These are phyloP conservation scores for Tamandua tetradactyla DNA, from an alignment of 2,797 vertebrate species.

Conservation along the genomic window DNA sequence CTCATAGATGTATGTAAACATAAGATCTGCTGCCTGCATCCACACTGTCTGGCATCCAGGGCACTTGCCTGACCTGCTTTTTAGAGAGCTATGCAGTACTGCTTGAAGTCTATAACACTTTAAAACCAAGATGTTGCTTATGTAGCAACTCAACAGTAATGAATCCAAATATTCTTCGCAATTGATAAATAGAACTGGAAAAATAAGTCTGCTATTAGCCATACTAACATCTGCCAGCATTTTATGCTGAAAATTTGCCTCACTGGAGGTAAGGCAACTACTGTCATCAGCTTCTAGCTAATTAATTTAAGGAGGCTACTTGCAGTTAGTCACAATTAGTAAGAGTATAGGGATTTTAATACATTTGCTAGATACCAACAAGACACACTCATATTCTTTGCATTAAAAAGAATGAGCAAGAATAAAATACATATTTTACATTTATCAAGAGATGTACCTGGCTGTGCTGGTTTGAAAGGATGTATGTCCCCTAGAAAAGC, in stretches of 20 bases:
- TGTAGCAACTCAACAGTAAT: background rate
- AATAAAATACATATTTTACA: slow-evolving; percentile 50
- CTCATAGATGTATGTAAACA: background rate
- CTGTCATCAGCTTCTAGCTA: slow-evolving; percentile 43
- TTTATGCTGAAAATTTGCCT: slow-evolving; percentile 48
- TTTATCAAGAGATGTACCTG: background rate
- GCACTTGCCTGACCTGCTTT: background rate
- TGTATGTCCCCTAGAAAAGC: too few relatives aligned
- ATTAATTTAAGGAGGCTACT: slow-evolving; percentile 59
- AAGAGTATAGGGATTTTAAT: background rate
- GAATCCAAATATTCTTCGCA: slow-evolving; percentile 28
- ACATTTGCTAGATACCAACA: background rate
- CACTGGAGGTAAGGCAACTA: slow-evolving; percentile 9
- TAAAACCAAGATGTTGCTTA: background rate
- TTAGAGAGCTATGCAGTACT: background rate
- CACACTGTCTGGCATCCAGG: background rate
- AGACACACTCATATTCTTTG: background rate
- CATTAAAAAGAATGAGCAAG: background rate
- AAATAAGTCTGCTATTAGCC: slow-evolving; percentile 52
- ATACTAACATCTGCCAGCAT: slow-evolving; percentile 50
- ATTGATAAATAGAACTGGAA: slow-evolving; percentile 41
- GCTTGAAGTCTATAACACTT: background rate
- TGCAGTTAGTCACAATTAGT: slow-evolving; percentile 46
- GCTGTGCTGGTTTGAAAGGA: too few relatives aligned
- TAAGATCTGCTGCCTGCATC: background rate